These are phyloP conservation scores for Podarcis raffonei DNA, from an alignment of 2,113 vertebrate species.

Conservation along the genomic window DNA sequence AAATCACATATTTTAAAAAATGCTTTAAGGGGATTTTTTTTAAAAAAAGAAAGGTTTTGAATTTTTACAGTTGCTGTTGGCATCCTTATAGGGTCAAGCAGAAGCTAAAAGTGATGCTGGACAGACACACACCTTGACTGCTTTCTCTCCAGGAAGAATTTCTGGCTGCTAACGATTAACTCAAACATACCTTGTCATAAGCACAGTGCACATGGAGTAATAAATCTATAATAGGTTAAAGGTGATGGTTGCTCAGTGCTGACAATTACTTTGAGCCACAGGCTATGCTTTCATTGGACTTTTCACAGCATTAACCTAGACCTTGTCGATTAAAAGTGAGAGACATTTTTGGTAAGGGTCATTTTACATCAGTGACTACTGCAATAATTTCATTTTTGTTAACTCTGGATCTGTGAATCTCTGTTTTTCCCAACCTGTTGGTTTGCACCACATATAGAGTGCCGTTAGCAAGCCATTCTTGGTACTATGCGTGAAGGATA, in stretches of 20 bases:
- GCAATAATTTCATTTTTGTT: slow-evolving; percentile 65
- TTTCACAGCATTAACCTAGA: slow-evolving; percentile 69
- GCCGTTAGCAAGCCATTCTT: neutral
- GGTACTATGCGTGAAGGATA: neutral
- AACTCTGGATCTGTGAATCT: slow-evolving; percentile 57
- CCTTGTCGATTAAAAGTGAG: slow-evolving; percentile 70
- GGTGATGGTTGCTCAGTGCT: slow-evolving; percentile 63
- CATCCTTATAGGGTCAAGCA: slow-evolving; percentile 20
- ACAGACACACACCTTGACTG: slow-evolving; percentile 9
- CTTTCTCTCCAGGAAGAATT: slow-evolving; percentile 54
- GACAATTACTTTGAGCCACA: slow-evolving; percentile 68
- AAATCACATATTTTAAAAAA: neutral
- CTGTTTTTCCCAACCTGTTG: neutral
- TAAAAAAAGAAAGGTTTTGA: neutral
- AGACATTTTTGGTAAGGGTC: slow-evolving; percentile 60
- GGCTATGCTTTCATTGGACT: slow-evolving; percentile 67
- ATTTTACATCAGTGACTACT: slow-evolving; percentile 63
- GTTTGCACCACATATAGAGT: neutral
- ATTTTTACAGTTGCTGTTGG: slow-evolving; percentile 1
- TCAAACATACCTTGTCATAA: slow-evolving; percentile 54
- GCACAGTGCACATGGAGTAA: slow-evolving; percentile 60
- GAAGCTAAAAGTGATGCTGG: rapidly evolving
- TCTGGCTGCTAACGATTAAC: slow-evolving; percentile 61
- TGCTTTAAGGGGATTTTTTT: neutral
- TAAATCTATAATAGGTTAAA: slow-evolving; percentile 69